Evolutionary conservation across 1,140 invertebrate genomes (phyloP), one percentile per base, ranked within the genome.

Genomic region (Notospermus geniculatus): DNA sequence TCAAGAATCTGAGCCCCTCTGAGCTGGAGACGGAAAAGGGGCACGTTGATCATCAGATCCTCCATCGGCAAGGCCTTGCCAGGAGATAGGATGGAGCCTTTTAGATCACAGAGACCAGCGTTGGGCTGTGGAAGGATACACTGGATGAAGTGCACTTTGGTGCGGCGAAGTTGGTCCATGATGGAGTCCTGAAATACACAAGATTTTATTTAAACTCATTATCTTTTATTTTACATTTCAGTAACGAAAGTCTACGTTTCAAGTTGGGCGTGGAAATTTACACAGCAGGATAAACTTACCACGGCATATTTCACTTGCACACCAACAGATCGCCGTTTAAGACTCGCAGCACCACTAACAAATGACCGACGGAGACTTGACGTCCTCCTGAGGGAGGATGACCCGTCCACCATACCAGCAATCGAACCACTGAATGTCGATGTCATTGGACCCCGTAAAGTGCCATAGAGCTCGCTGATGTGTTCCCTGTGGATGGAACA

Each of bases 1-100:
- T 95, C 91, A 46, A 97, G 83, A 25, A 97, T 87, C 83, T 97
- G 91, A 65, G 89, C 89, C 23, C 93, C 92, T 70, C 93, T 87
- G 67, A 97, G 86, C 90, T 95, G 83, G 61, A 90, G 90, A 68
- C 94, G 80, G 19, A 97, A 77, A 53, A 96, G 84, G 54, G 93
- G 92, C 64, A 97, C 86, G 79, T 95, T 93, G 58, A 96, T 86
- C 60, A 92, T 84, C 64, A 86, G 86, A 62, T 87, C 86, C 61
- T 87, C 80, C 76, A 66, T 63, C 71, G 65, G 75, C 70, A 57
- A 54, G n/a, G 62, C 45, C 56, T 67, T 71, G 29, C 59, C 59
- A 13, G 65, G 61, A 17, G 59, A 60, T 46, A 43, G 2, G 63
- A 53, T 50, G 62, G 65, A 25, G 41, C 63, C 43, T 46, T 74